Evolutionary conservation across 2,797 vertebrate genomes (phyloP), one percentile per base, ranked within the genome.

Genomic region (Sebastes reedi): DNA sequence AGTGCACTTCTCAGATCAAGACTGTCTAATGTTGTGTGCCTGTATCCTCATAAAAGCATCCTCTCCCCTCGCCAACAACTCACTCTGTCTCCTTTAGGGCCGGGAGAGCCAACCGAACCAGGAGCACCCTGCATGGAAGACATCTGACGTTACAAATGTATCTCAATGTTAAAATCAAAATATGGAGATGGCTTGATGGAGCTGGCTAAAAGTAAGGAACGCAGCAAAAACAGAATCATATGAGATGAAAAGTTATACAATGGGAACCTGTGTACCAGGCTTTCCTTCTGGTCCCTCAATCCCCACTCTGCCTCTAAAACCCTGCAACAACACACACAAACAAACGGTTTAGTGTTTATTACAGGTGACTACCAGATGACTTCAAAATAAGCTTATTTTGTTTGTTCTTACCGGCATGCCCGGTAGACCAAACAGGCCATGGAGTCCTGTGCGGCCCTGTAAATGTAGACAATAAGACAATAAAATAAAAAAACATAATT

Each of bases 261-360:
- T 95, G 96, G 96, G 96, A 97, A 97, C 97, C 97, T 97, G 96
- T 96, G 95, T 97, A 97, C 97, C 97, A 95, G 96, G 96, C 95
- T 97, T 97, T 96, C 96, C 97, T 96, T 97, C 96, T 89, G 95
- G 34, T n/a, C 96, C 96, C 82, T 95, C 94, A 36, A 74, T 90
- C 87, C 96, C 97, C 1, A 80, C 90, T 77, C 67, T 55, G 39
- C 96, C 96, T 88, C 83, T 92, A 0, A 86, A 94, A 90, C 96
- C 97, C 97, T 97, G 91, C n/a, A 67, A 87, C 70, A 67, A 81
- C 8, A 82, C 46, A 88, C 61, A 85, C 68, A 86, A 11, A 85
- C 42, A 79, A 60, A 36, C 29, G 30, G 9, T 30, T 54, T 18
- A n/a, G 11, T 50, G 46, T 34, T 25, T 24, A 36, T 55, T 55